phyloP scores from a whole-genome alignment of 1,140 invertebrate species.

The Procambarus clarkii region DNA sequence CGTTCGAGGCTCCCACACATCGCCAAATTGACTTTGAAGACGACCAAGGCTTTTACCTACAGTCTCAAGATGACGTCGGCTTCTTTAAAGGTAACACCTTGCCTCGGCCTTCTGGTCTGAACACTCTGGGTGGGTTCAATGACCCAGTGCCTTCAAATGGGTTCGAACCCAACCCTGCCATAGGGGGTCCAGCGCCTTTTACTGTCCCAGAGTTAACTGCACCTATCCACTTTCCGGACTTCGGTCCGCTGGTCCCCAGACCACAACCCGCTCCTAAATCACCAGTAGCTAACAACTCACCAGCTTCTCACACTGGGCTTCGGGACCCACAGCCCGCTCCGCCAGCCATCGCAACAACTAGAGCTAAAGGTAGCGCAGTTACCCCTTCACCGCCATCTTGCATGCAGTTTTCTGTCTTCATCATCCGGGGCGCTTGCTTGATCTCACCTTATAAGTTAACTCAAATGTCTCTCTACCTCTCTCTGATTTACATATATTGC shows the following conservation, averaged over 20 bases:
- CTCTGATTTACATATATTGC: too few species aligned
- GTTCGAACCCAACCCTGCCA: conserved; percentile 28
- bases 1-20: not conserved
- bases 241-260: not conserved
- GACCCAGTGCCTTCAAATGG: conserved; percentile 20
- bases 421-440: too few species aligned
- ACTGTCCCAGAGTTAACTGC: conserved; percentile 30
- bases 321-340: not conserved
- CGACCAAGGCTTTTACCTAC: not conserved
- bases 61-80: not conserved
- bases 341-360: not conserved
- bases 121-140: not conserved
- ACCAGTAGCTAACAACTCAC: not conserved
- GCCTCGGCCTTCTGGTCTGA: conserved; percentile 24
- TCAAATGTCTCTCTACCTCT: too few species aligned
- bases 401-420: not conserved
- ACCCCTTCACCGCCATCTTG: not conserved
- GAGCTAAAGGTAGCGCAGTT: not conserved
- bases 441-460: too few species aligned
- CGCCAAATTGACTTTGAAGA: not conserved
- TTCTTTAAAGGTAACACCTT: conserved; percentile 36
- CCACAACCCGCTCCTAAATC: not conserved
- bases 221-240: not conserved
- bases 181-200: conserved; percentile 24
- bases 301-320: not conserved